These are phyloP conservation scores for Aramus guarauna DNA, from an alignment of 2,113 vertebrate species.

Conservation along the genomic window DNA sequence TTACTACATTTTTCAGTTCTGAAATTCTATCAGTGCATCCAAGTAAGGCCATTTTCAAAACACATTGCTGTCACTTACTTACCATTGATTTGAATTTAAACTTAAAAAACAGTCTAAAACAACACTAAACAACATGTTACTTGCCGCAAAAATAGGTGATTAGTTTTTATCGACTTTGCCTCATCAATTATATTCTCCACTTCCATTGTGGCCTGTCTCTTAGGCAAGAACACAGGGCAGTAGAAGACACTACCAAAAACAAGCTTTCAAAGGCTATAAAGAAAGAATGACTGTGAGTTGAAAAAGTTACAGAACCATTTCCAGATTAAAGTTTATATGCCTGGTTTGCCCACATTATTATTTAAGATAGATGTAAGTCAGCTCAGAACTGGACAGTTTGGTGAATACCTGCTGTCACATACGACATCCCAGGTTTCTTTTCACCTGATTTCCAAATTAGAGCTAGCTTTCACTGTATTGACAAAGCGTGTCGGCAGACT, in stretches of 20 bases:
- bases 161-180: not conserved
- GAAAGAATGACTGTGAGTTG: not conserved
- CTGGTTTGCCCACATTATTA: not conserved
- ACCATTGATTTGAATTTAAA: not conserved
- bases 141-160: not conserved
- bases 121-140: not conserved
- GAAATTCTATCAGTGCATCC: not conserved
- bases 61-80: not conserved
- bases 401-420: not conserved
- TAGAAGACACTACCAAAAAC: not conserved
- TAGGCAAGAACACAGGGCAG: not conserved
- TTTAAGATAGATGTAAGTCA: not conserved
- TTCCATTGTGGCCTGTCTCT: not conserved
- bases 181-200: not conserved
- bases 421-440: not conserved
- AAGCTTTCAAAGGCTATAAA: not conserved
- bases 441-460: not conserved
- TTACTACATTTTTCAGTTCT: not conserved
- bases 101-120: not conserved
- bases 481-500: not conserved
- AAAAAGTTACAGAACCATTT: not conserved
- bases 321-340: not conserved
- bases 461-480: not conserved
- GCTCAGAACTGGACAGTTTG: not conserved
- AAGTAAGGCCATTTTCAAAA: not conserved